Percentiles rank a stretch among this genome's conserved stretches.
These are phyloP conservation scores for Manis crassicaudata DNA, from an alignment of 2,797 vertebrate species.

Conservation along the genomic window DNA sequence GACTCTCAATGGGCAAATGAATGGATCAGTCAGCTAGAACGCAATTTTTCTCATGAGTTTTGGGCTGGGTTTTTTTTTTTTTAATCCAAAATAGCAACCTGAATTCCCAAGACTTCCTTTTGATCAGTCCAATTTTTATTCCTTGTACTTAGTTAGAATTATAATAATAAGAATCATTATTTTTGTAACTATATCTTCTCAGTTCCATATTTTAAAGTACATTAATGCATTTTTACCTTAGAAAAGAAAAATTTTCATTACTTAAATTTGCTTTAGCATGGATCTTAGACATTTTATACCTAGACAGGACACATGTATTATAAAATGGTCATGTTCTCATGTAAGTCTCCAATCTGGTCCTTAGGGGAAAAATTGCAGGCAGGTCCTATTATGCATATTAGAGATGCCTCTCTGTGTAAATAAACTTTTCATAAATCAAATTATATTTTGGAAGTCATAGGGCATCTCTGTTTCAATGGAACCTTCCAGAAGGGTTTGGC, in stretches of 20 bases:
- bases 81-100: not conserved
- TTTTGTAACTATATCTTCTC: not conserved
- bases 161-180: not conserved
- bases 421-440: conserved; percentile 28
- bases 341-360: not conserved
- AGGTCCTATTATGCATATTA: not conserved
- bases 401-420: not conserved
- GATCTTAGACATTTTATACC: not conserved
- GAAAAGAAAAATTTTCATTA: conserved; percentile 24
- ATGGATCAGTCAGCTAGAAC: not conserved
- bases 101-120: not conserved
- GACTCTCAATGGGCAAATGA: not conserved
- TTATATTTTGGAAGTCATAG: not conserved
- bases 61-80: too few species aligned
- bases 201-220: conserved; percentile 38
- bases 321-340: not conserved
- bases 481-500: not conserved
- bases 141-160: conserved; percentile 29
- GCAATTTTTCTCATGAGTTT: not conserved
- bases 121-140: not conserved
- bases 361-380: not conserved
- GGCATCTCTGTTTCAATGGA: not conserved
- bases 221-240: conserved; percentile 25
- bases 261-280: conserved; percentile 4
- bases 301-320: not conserved